phyloP scores from a whole-genome alignment of 1,140 invertebrate species.

The Macrocentrus cingulum region DNA sequence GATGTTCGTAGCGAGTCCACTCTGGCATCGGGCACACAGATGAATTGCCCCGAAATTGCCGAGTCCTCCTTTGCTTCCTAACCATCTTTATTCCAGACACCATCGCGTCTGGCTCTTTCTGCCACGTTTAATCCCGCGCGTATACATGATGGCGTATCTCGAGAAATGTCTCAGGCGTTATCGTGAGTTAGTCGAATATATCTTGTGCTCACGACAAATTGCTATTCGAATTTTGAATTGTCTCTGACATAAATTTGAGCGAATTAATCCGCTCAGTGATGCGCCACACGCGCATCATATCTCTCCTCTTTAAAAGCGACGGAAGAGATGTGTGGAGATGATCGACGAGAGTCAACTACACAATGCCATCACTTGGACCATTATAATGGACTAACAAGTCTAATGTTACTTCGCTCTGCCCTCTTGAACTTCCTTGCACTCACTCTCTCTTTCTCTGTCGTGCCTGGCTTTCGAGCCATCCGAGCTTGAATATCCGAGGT shows the following conservation, averaged over 20 bases:
- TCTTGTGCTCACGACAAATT: too few relatives aligned
- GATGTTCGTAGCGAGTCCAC: slow-evolving; percentile 1
- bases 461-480: background rate
- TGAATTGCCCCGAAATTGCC: slow-evolving; percentile 11
- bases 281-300: too few relatives aligned
- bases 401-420: slow-evolving; percentile 43
- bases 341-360: slow-evolving; percentile 35
- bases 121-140: background rate
- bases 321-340: slow-evolving; percentile 15
- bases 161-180: too few relatives aligned
- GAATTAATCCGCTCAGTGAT: too few relatives aligned
- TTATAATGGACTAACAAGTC: slow-evolving; percentile 50
- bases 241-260: too few relatives aligned
- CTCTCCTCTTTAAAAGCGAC: background rate
- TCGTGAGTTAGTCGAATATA: too few relatives aligned
- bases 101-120: background rate
- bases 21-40: too few relatives aligned
- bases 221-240: too few relatives aligned
- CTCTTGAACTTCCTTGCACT: slow-evolving; percentile 31
- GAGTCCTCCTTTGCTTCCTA: slow-evolving; percentile 1
- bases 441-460: slow-evolving; percentile 25
- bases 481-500: background rate
- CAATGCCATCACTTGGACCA: slow-evolving; percentile 46
- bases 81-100: slow-evolving; percentile 3
- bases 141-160: too few relatives aligned